These are phyloP conservation scores for Chironex yamaguchii DNA, from an alignment of 30 jellyfish, hydroid and myxozoan species.

Conservation along the genomic window DNA sequence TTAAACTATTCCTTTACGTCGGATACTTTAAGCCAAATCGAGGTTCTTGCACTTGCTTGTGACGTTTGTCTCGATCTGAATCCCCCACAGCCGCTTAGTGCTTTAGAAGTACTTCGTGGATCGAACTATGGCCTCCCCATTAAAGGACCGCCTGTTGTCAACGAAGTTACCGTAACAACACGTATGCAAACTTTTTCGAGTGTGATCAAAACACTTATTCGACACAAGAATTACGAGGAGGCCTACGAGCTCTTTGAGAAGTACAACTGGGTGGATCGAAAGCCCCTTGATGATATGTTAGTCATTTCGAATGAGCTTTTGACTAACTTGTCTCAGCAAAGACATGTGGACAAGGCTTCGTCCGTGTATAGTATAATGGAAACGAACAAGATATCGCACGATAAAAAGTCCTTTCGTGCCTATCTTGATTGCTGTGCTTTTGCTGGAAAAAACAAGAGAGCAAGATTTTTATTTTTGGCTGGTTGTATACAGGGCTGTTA, in stretches of 20 bases:
- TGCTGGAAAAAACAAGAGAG: neutral
- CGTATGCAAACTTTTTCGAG: neutral
- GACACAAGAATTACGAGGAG: constrained; percentile 22
- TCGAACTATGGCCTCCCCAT: constrained; percentile 59
- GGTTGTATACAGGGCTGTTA: constrained; percentile 48
- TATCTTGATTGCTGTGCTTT: constrained; percentile 70
- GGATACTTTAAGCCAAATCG: constrained; percentile 33
- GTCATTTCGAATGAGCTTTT: constrained; percentile 9
- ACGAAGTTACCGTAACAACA: neutral
- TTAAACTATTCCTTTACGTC: constrained; percentile 57
- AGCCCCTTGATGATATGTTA: neutral
- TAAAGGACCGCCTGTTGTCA: neutral
- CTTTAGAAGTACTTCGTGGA: constrained; percentile 70
- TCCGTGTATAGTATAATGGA: constrained; percentile 28
- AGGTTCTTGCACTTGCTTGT: constrained; percentile 58
- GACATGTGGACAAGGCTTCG: constrained; percentile 31
- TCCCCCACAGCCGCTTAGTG: constrained; percentile 65
- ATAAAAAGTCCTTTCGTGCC: constrained; percentile 21
- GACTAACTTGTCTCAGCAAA: constrained; percentile 22
- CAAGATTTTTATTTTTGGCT: constrained; percentile 53
- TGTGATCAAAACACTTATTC: constrained; percentile 3
- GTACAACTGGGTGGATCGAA: neutral
- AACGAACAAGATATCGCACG: neutral
- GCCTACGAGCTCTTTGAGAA: constrained; percentile 36
- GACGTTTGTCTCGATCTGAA: constrained; percentile 42